phyloP scores from a whole-genome alignment of 2,113 vertebrate species.

The Syrmaticus mikado region DNA sequence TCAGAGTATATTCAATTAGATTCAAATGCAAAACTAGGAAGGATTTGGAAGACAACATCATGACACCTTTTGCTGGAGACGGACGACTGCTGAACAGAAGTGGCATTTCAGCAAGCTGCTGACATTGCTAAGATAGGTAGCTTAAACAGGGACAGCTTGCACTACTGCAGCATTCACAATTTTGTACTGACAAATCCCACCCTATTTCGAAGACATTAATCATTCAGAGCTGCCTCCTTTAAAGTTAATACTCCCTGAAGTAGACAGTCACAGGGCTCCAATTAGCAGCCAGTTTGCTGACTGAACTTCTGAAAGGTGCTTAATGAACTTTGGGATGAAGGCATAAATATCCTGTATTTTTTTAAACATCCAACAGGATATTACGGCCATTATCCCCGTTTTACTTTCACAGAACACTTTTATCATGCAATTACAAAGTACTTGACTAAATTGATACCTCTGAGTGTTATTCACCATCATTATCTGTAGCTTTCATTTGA shows the following conservation, averaged over 20 bases:
- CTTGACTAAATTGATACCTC: not conserved
- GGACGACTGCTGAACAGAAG: not conserved
- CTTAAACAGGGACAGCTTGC: not conserved
- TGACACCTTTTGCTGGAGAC: not conserved
- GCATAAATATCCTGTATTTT: not conserved
- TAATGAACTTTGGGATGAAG: not conserved
- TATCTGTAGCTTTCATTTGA: not conserved
- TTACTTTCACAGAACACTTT: not conserved
- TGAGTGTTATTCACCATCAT: not conserved
- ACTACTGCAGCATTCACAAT: fast-evolving
- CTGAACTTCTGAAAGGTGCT: not conserved
- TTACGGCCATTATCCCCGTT: not conserved
- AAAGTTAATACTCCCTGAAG: not conserved
- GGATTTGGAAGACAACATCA: not conserved
- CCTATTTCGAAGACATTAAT: not conserved
- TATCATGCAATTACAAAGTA: not conserved
- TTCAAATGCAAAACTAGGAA: not conserved
- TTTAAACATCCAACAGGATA: not conserved
- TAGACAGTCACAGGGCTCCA: not conserved
- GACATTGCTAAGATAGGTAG: not conserved
- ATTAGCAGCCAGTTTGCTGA: not conserved
- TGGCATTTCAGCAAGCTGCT: not conserved
- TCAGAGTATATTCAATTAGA: not conserved
- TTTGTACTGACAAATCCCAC: not conserved
- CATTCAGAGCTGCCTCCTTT: not conserved